phyloP scores from a whole-genome alignment of 2,113 vertebrate genomes.

The Glaucomys volans region DNA sequence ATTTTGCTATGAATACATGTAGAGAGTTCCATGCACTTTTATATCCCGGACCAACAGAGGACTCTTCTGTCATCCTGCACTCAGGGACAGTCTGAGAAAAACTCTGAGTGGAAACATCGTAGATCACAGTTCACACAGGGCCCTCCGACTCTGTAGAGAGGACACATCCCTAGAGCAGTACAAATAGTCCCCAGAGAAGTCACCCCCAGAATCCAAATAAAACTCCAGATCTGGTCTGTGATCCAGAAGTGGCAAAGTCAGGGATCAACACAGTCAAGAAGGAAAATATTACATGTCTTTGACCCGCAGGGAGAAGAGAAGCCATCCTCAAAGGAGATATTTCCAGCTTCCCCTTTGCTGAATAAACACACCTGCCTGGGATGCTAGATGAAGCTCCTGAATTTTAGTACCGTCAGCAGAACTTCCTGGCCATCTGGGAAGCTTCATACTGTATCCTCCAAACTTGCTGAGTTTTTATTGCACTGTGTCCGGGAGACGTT shows the following conservation, averaged over 20 bases:
- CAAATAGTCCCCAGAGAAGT: neutral
- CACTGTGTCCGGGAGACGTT: slow-evolving; percentile 54
- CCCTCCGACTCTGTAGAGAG: neutral
- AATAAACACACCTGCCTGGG: slow-evolving; percentile 42
- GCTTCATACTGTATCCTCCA: slow-evolving; percentile 44
- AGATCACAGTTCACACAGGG: slow-evolving; percentile 20
- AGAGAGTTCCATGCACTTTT: neutral
- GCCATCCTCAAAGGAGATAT: neutral
- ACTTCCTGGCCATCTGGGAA: slow-evolving; percentile 69
- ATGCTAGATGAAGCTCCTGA: slow-evolving; percentile 48
- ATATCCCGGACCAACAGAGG: neutral
- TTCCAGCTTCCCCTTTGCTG: slow-evolving; percentile 41
- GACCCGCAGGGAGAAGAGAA: slow-evolving; percentile 15
- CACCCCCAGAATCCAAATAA: slow-evolving; percentile 11
- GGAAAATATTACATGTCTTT: slow-evolving; percentile 25
- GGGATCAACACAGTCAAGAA: neutral
- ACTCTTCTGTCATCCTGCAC: neutral
- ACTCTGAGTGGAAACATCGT: neutral
- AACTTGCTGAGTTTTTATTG: slow-evolving; percentile 72
- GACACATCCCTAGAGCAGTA: neutral
- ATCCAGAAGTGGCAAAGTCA: neutral
- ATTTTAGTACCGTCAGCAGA: slow-evolving; percentile 59
- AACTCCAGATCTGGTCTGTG: slow-evolving; percentile 11
- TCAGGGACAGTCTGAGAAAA: neutral
- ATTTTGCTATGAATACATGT: neutral